Conservation (phyloP, 2,113 vertebrate genomes). For the Vicugna pacos region DNA sequence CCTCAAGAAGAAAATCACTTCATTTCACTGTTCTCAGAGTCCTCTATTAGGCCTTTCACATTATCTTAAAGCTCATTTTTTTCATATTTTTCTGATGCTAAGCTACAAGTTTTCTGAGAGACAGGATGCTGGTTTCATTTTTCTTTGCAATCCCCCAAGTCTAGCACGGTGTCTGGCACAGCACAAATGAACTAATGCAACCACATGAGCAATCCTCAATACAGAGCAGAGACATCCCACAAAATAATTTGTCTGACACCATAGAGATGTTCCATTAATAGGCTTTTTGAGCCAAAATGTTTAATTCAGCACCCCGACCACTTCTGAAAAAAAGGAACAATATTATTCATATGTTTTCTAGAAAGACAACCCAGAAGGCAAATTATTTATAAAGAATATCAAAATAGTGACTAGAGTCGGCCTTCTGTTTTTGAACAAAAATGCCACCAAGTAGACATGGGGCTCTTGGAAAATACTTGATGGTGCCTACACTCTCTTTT, state of each 20-base stretch:
- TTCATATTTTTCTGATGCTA: background rate
- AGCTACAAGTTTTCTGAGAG: background rate
- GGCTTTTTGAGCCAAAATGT: background rate
- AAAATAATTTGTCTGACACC: background rate
- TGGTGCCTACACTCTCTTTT: background rate
- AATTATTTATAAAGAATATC: background rate
- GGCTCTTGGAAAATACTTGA: background rate
- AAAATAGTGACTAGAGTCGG: background rate
- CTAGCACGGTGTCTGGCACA: background rate
- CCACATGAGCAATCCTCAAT: background rate
- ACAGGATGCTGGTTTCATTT: background rate
- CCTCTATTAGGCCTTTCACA: background rate
- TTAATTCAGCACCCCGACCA: background rate
- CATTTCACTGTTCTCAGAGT: background rate
- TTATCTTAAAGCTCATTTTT: background rate
- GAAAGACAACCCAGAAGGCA: background rate
- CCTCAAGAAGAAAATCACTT: background rate
- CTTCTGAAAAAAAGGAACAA: background rate
- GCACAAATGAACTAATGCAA: background rate
- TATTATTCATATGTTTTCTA: background rate
- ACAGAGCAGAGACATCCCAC: background rate
- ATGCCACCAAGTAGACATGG: background rate
- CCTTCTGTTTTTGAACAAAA: conserved; percentile 16
- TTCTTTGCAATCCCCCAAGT: background rate
- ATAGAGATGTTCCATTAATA: background rate